phyloP scores from a whole-genome alignment of 2,888 invertebrate genomes.

The Quadriops clusia region DNA sequence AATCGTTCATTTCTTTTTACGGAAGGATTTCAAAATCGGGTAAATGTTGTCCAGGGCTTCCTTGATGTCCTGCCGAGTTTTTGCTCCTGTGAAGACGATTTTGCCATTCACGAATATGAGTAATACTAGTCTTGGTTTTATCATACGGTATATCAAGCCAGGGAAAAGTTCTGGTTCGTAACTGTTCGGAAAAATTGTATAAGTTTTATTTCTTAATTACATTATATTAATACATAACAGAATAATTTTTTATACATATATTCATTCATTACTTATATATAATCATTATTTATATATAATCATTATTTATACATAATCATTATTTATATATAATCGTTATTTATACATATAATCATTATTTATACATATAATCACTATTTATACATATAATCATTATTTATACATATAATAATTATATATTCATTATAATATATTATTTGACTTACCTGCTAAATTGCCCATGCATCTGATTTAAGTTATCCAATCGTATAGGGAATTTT shows the following conservation, averaged over 20 bases:
- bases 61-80: slow-evolving; percentile 79
- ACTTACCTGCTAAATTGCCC: slow-evolving; percentile 47
- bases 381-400: no score
- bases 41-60: slow-evolving; percentile 92
- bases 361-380: no score
- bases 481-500: slow-evolving; percentile 60
- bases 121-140: slow-evolving; percentile 87
- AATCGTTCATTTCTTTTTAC: slow-evolving; percentile 64
- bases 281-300: no score
- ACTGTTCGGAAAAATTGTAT: slow-evolving; percentile 38
- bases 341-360: no score
- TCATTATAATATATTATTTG: background rate
- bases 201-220: no score
- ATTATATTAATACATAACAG: no score
- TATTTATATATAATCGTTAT: no score
- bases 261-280: background rate
- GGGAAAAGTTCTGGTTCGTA: slow-evolving; percentile 99
- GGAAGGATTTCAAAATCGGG: slow-evolving; percentile 87
- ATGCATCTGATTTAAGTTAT: slow-evolving; percentile 61
- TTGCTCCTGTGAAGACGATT: slow-evolving; percentile 95
- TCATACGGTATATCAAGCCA: slow-evolving; percentile 96
- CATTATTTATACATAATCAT: no score
- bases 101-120: slow-evolving; percentile 99
- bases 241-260: slow-evolving; percentile 3
- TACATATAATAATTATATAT: no score